Evolutionary conservation across 2,113 vertebrate species (phyloP).

Genomic region (Paratilapia polleni): DNA sequence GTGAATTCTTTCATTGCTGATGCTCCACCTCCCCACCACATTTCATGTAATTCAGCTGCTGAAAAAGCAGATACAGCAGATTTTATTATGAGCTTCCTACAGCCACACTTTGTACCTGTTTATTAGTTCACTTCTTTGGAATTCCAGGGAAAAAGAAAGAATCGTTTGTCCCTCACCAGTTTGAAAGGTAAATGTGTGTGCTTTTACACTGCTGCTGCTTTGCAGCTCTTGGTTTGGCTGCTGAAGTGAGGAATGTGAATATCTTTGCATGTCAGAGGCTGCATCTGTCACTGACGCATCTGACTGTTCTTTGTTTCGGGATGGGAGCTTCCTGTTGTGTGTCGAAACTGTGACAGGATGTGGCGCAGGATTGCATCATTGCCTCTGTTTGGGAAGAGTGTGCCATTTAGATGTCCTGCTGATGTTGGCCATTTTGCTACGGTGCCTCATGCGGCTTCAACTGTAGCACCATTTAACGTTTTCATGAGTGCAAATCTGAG

Average conservation of each 20-base stretch:
- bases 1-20: no score
- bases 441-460: background rate
- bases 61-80: no score
- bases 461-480: background rate
- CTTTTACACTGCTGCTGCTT: background rate
- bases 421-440: background rate
- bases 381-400: background rate
- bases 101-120: background rate
- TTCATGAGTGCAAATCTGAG: background rate
- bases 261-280: background rate
- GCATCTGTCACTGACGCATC: background rate
- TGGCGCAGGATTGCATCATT: background rate
- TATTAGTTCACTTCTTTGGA: background rate
- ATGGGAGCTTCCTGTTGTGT: background rate
- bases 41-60: background rate
- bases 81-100: background rate
- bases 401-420: background rate
- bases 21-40: no score
- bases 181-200: background rate
- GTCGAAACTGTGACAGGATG: constrained; percentile 8
- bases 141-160: background rate
- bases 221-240: background rate
- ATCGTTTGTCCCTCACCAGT: no score
- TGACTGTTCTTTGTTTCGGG: background rate
- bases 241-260: background rate